Evolutionary conservation across 2,113 vertebrate genomes (phyloP), one percentile per base, ranked within the genome.

Genomic region (Oreochromis tanganicae): DNA sequence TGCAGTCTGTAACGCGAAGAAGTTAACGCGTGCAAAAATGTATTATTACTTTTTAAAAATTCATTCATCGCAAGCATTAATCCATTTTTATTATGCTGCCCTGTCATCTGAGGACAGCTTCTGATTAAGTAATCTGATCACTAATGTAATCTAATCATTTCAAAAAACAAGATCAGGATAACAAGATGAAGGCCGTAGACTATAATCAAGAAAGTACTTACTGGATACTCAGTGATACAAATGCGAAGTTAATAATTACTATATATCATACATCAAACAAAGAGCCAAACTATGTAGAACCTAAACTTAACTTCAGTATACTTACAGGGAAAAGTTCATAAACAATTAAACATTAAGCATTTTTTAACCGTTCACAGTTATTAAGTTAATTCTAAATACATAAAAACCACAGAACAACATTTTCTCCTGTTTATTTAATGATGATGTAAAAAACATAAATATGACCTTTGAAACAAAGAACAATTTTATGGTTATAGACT

Each of bases 1-100:
- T 59, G 52, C 88, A 91, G 89, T 86, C 46, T 85, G 85, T 32
- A 88, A 87, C 54, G 54, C 68, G 3, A 89, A 80, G 57, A 91
- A 91, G 80, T 68, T 61, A 84, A 86, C 81, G 34, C 21, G 50
- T 6, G 73, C 17, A 75, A 7, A 81, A 82, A 29, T 48, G 9
- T 3, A 68, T 68, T 68, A 3, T 3, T 84, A 24, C 17, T 2
- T 3, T 82, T 85, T 86, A 14, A 16, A 36, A 24, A 68, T 63
- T 24, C 1, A n/a, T 56, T 75, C 17, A 48, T 3, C 27, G 14
- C n/a, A 48, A 16, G 34, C 24, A 17, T 48, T 66, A 5, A 32
- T 29, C 38, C 5, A 8, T 68, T 24, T 68, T n/a, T 5, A n/a
- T 66, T 43, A 21, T 34, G 21, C 11, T 50, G 21, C 56, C 24